phyloP scores from a whole-genome alignment of 2,113 vertebrate genomes.

The Mixornis gularis region DNA sequence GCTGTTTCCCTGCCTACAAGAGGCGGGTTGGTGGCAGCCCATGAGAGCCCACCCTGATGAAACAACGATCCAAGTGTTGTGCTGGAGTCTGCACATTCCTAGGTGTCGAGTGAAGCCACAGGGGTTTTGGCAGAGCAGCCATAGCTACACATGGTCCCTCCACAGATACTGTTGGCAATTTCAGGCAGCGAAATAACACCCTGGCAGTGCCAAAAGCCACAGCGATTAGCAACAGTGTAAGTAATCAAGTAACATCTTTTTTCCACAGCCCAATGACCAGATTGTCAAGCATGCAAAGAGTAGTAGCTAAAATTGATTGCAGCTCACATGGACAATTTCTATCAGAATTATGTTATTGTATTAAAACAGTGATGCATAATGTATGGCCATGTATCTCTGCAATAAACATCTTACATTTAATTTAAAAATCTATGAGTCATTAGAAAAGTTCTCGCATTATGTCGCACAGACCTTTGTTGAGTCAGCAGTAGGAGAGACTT shows the following conservation, averaged over 20 bases:
- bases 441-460: constrained; percentile 52
- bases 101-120: constrained; percentile 46
- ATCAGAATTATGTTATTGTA: constrained; percentile 37
- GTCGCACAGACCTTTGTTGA: neutral
- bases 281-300: constrained; percentile 38
- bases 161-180: neutral
- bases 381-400: neutral
- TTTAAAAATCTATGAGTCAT: constrained; percentile 63
- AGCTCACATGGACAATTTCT: constrained; percentile 49
- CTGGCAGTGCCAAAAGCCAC: constrained; percentile 54
- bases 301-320: constrained; percentile 55
- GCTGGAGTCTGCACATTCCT: constrained; percentile 54
- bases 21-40: neutral
- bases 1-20: neutral
- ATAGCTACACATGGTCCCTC: constrained; percentile 27
- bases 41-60: neutral
- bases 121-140: constrained; percentile 61
- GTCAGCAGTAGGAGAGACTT: neutral
- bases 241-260: constrained; percentile 60
- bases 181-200: constrained; percentile 12
- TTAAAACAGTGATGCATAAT: constrained; percentile 41
- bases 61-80: neutral
- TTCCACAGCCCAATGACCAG: constrained; percentile 50
- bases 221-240: constrained; percentile 35
- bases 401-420: constrained; percentile 61